Evolutionary conservation across 92 coral and sea anemone genomes (phyloP), one percentile per base, ranked within the genome.

Genomic region (Palythoa grandis): DNA sequence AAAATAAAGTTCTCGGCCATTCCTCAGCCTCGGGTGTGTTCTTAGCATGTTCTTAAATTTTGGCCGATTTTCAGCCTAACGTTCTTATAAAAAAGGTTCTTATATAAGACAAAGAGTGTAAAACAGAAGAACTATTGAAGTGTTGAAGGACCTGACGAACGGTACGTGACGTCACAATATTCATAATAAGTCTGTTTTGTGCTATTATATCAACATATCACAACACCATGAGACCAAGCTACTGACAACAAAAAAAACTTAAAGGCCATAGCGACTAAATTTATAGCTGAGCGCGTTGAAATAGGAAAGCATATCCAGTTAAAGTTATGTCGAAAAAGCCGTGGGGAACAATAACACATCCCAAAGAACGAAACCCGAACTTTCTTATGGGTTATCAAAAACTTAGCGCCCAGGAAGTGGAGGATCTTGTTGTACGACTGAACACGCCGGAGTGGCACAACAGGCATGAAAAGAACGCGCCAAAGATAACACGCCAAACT

Each of bases 321-420:
- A 22, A 68, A 29, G 78, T 71, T 20, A 94, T 94, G 98, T 91
- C 98, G 50, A 94, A 90, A 52, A 93, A 96, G 68, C 93, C 98
- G 0, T 96, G 98, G 98, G 98, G 98, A 85, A 96, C 98, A 2
- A 94, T 96, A 1, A 94, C 98, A 56, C 98, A 96, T 91, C 98
- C 98, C 1, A 96, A 90, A 77, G 98, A 96, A 40, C 83, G 96
- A 48, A 89, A 94, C 60, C 98, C 98, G 7, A 88, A 90, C 5
- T 83, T 80, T 77, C 94, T 90, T 11, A 91, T 97, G 97, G 99
- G 98, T 15, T 70, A 91, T 79, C 99, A 93, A 70, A 89, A 87
- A 65, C 87, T 91, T 23, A 72, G 90, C 7, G 91, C 90, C 6
- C 78, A 79, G 48, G 90, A 93, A 86, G 89, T 95, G 22, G 88